Evolutionary conservation across 2,113 vertebrate species (phyloP).

Genomic region (Pterocles orientalis): DNA sequence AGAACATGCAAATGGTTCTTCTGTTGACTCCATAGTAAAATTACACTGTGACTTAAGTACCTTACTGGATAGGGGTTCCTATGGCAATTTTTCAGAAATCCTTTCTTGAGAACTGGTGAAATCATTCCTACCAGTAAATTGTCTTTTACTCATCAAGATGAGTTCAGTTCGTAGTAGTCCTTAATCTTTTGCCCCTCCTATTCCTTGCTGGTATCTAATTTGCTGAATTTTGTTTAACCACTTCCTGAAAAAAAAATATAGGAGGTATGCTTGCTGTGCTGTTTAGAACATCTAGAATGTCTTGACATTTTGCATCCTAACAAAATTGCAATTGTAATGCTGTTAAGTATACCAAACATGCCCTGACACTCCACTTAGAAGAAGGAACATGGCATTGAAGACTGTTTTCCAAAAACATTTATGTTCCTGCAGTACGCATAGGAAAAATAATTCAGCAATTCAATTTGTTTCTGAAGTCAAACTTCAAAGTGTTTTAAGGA

Average conservation of each 20-base stretch:
- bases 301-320: not conserved
- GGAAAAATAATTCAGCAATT: not conserved
- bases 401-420: not conserved
- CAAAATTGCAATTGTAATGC: not conserved
- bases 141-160: not conserved
- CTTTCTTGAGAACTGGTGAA: not conserved
- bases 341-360: not conserved
- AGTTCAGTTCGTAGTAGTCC: not conserved
- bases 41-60: not conserved
- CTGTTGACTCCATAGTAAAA: not conserved
- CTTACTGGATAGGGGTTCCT: not conserved
- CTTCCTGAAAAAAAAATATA: not conserved
- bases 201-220: not conserved
- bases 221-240: not conserved
- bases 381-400: not conserved
- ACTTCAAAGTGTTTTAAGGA: conserved; percentile 22
- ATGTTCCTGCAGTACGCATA: not conserved
- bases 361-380: not conserved
- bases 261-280: not conserved
- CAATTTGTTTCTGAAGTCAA: conserved; percentile 40
- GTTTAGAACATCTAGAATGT: not conserved
- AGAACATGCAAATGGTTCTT: not conserved
- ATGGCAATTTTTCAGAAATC: not conserved
- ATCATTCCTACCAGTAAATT: not conserved
- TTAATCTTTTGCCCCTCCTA: not conserved